These are phyloP conservation scores for Eupithecia subfuscata DNA, from an alignment of 2,888 invertebrate species.

Conservation along the genomic window DNA sequence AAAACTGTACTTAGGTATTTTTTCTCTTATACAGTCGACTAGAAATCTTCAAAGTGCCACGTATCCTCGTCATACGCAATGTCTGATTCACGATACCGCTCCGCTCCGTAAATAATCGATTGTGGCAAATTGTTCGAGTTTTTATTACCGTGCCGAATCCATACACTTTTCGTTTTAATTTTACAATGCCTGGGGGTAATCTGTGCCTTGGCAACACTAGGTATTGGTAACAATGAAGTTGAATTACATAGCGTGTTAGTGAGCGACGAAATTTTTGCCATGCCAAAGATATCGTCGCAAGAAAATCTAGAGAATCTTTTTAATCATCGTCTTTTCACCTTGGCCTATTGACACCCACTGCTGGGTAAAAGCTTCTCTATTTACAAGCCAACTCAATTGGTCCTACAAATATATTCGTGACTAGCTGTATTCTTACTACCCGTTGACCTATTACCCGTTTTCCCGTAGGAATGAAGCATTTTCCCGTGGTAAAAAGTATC, in stretches of 20 bases:
- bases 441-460: too few relatives aligned
- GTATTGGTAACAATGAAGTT: conserved; percentile 1
- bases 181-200: conserved; percentile 33
- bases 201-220: conserved; percentile 19
- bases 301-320: too few relatives aligned
- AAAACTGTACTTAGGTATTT: background rate
- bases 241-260: background rate
- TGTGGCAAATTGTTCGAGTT: conserved; percentile 61
- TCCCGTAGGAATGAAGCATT: too few relatives aligned
- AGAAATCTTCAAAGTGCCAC: background rate
- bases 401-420: too few relatives aligned
- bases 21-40: background rate
- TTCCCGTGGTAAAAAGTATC: too few relatives aligned
- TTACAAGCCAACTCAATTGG: too few relatives aligned
- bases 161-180: conserved; percentile 47
- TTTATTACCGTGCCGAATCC: conserved; percentile 63
- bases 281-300: background rate
- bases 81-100: conserved; percentile 3
- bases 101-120: conserved; percentile 60
- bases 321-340: too few relatives aligned
- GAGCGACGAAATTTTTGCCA: background rate
- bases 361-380: too few relatives aligned
- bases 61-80: background rate
- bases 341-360: too few relatives aligned
- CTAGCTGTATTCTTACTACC: too few relatives aligned